These are phyloP conservation scores for Bambusicola thoracicus DNA, from an alignment of 2,113 vertebrate genomes.

Conservation along the genomic window DNA sequence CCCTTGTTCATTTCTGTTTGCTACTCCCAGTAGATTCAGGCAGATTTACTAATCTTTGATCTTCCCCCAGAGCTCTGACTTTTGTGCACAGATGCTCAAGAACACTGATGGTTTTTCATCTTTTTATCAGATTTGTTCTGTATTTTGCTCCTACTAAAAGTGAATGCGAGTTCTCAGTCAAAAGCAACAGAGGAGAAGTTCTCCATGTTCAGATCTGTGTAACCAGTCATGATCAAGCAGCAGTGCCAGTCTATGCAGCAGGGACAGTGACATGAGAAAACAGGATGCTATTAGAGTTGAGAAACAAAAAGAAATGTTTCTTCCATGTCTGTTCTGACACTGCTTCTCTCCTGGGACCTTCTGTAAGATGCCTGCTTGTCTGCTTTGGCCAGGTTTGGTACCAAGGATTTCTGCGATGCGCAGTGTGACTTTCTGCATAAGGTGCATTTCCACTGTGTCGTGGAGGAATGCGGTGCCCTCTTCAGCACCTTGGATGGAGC, in stretches of 20 bases:
- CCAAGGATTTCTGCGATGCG: constrained; percentile 92
- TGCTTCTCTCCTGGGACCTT: not conserved
- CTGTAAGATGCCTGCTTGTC: not conserved
- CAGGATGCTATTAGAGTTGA: not conserved
- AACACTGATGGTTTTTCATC: not conserved
- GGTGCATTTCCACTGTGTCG: constrained; percentile 95
- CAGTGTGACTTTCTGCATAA: constrained; percentile 98
- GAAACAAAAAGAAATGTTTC: not conserved
- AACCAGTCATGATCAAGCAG: not conserved
- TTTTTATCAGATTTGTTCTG: not conserved
- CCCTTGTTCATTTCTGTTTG: not conserved
- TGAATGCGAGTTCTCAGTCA: not conserved
- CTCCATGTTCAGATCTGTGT: not conserved
- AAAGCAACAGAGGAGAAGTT: not conserved
- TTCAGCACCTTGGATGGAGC: constrained; percentile 99
- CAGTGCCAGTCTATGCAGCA: not conserved
- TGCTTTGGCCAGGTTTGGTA: constrained; percentile 87
- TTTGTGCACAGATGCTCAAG: not conserved
- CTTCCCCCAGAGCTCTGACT: not conserved
- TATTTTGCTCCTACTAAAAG: not conserved
- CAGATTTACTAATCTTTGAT: not conserved
- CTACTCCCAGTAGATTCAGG: not conserved
- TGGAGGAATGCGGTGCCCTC: constrained; percentile 96
- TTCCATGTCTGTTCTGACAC: not conserved
- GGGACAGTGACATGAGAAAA: not conserved